Evolutionary conservation across 1,140 invertebrate species (phyloP).

Genomic region (Frieseomelitta varia): DNA sequence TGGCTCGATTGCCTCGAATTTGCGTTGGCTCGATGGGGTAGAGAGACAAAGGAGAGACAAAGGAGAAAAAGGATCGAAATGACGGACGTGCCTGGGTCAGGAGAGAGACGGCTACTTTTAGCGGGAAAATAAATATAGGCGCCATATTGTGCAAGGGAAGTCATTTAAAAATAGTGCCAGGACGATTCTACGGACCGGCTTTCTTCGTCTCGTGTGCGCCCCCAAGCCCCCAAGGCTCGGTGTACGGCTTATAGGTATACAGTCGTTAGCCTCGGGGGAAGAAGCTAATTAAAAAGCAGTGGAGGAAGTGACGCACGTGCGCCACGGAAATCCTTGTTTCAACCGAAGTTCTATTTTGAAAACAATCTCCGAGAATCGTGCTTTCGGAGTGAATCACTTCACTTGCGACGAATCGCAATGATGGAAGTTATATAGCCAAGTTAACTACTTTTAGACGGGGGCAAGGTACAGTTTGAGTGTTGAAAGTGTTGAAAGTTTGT

Average conservation of each 20-base stretch:
- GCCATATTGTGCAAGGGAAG: slow-evolving; percentile 37
- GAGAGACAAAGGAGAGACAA: too few relatives aligned
- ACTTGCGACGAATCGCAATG: not conserved
- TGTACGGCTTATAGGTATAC: not conserved
- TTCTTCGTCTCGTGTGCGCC: not conserved
- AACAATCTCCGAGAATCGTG: not conserved
- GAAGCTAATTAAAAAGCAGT: slow-evolving; percentile 59
- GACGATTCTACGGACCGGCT: slow-evolving; percentile 6
- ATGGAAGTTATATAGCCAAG: not conserved
- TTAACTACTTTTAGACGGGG: not conserved
- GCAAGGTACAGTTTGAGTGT: not conserved
- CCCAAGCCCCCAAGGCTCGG: not conserved
- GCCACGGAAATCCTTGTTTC: slow-evolving; percentile 7
- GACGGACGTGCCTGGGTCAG: not conserved
- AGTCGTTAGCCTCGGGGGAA: slow-evolving; percentile 51
- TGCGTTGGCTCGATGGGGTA: not conserved
- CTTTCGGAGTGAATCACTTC: not conserved
- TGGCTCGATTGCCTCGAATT: slow-evolving; percentile 48
- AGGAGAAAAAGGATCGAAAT: not conserved
- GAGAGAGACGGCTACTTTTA: slow-evolving; percentile 35
- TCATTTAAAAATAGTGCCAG: slow-evolving; percentile 41
- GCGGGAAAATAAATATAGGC: slow-evolving; percentile 54
- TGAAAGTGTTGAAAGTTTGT: too few relatives aligned
- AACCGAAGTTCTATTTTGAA: not conserved
- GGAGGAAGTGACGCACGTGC: slow-evolving; percentile 58